Evolutionary conservation across 2,113 vertebrate species (phyloP).

Genomic region (Passer domesticus): DNA sequence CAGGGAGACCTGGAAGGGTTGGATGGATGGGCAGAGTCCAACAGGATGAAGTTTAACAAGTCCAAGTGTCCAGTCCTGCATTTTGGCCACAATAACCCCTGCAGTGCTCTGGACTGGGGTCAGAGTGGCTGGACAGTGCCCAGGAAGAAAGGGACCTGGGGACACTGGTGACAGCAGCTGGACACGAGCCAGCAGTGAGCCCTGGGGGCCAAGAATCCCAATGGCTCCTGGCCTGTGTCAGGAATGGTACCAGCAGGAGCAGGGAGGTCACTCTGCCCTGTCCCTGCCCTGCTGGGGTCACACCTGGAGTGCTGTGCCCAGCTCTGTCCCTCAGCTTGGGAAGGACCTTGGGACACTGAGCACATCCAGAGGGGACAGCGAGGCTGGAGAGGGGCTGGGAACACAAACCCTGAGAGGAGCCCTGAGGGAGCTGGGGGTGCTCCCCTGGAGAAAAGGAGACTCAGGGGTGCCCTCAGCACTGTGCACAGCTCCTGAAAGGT

Average conservation of each 20-base stretch:
- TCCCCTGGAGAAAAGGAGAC: too few species aligned
- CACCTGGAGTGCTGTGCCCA: too few species aligned
- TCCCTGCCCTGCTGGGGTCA: too few species aligned
- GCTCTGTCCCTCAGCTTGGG: too few species aligned
- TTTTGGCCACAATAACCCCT: background rate
- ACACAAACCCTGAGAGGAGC: too few species aligned
- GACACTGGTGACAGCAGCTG: background rate
- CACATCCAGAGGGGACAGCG: too few species aligned
- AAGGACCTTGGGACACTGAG: too few species aligned
- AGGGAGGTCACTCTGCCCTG: too few species aligned
- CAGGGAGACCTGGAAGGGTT: background rate
- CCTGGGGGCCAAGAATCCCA: background rate
- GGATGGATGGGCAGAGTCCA: background rate
- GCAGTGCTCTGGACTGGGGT: background rate
- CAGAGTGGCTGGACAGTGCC: background rate
- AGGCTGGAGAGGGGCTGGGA: too few species aligned
- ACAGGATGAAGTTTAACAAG: accelerated
- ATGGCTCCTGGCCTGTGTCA: background rate
- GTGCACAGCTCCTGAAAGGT: too few species aligned
- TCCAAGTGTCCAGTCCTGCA: background rate
- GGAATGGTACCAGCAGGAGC: background rate
- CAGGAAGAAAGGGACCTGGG: background rate
- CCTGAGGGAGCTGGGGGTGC: too few species aligned
- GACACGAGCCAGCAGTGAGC: background rate
- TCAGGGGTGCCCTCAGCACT: too few species aligned